Base-by-base conservation (phyloP, 1,140 invertebrate species). In the Halesus radiatus region DNA sequence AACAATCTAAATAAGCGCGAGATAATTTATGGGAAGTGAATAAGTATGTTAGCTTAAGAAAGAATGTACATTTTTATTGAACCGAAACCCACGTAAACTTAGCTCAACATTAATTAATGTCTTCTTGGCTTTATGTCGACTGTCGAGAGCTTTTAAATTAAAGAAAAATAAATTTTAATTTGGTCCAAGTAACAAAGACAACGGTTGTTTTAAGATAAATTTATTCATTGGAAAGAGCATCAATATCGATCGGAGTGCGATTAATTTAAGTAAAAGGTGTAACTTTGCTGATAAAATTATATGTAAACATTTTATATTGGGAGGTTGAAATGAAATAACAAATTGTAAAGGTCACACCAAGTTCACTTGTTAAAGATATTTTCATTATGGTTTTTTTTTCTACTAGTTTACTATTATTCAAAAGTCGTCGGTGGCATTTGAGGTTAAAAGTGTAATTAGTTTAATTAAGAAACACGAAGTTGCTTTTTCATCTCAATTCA, bases 11-110 rank as follows among this genome's bases (percentile, higher is more conserved):
- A 60, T 60, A 60, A 13, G 56, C 29, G 62, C 16, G 62, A 66
- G 22, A 66, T 66, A 66, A 66, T 66, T 66, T 66, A 66, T 66
- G 23, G n/a, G 16, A 26, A 66, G 62, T 32, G 62, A 66, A 66
- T 26, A 29, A 66, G 62, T 66, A 26, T 66, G 62, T 66, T 66
- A 10, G 56, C 56, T 22, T 23, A 66, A 66, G 29, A 66, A 26
- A 66, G n/a, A 29, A 66, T 66, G 26, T 66, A 13, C 37, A 45
- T 45, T 45, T 26, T 66, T 66, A 66, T 66, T 66, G 62, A 29
- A 26, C 62, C 23, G 10, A 32, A 66, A 16, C 62, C 62, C 62
- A 66, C 62, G 62, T 66, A 8, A 13, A 45, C 37, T 45, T 45
- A 1, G 62, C 23, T 29, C n/a, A 32, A 29, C 62, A 66, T 32